Conservation (phyloP, 35 echinoderm and acorn worm genomes). For the Eucidaris tribuloides region DNA sequence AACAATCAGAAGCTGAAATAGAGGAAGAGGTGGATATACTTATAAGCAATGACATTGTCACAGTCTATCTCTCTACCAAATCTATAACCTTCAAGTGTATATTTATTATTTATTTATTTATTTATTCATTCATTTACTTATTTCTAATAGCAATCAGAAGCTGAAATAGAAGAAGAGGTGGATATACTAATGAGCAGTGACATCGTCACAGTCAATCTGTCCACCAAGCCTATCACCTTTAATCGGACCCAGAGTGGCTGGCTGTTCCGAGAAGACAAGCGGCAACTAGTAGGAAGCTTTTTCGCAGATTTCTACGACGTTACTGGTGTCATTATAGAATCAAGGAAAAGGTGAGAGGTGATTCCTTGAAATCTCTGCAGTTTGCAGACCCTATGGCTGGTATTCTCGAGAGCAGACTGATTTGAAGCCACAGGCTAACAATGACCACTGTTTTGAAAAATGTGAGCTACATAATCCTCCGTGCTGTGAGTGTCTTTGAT, state of each 20-base stretch:
- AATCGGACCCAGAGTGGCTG: conserved; percentile 80
- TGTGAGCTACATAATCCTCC: too few relatives aligned
- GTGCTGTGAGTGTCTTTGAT: too few relatives aligned
- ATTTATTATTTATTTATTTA: too few relatives aligned
- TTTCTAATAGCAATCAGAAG: conserved; percentile 69
- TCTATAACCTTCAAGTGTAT: conserved; percentile 68
- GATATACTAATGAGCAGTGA: conserved; percentile 82
- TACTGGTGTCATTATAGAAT: conserved; percentile 79
- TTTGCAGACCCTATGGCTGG: too few relatives aligned
- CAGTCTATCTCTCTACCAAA: conserved; percentile 63
- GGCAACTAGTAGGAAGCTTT: conserved; percentile 80
- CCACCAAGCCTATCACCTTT: conserved; percentile 74
- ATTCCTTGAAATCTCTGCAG: too few relatives aligned
- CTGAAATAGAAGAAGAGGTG: conserved; percentile 72
- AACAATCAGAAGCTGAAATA: conserved; percentile 66
- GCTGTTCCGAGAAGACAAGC: conserved; percentile 86
- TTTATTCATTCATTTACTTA: too few relatives aligned
- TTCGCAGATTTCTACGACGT: conserved; percentile 85
- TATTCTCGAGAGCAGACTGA: too few relatives aligned
- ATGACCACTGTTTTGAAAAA: too few relatives aligned
- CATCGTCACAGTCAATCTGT: conserved; percentile 66
- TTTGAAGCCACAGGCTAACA: too few relatives aligned
- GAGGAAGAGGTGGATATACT: conserved; percentile 82
- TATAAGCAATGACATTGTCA: conserved; percentile 78
- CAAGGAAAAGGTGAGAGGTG: conserved; percentile 92